Percentiles rank a stretch among this genome's conserved stretches.
phyloP scores from a whole-genome alignment of 1,140 invertebrate species.

The Conus ventricosus region DNA sequence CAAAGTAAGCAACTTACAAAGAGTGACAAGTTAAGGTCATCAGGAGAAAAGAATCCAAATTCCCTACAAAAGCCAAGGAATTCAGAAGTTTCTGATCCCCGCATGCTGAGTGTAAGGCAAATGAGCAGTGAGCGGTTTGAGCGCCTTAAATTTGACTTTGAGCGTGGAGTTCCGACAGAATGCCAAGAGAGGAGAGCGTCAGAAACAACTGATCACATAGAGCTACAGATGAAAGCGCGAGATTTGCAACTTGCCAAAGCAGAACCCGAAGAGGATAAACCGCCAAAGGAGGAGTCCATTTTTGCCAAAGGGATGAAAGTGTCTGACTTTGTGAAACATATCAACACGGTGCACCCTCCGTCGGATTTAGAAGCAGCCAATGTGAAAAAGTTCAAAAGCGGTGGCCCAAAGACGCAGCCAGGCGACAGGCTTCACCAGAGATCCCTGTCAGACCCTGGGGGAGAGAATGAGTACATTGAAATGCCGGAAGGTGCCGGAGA shows the following conservation, averaged over 20 bases:
- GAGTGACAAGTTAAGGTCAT: neutral
- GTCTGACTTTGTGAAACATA: conserved; percentile 54
- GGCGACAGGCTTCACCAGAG: neutral
- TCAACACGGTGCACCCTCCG: conserved; percentile 48
- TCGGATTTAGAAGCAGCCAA: neutral
- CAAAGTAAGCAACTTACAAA: neutral
- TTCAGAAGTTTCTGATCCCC: conserved; percentile 2
- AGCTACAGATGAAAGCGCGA: conserved; percentile 43
- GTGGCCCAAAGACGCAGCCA: neutral
- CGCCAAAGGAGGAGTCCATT: conserved; percentile 51
- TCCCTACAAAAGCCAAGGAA: conserved; percentile 3
- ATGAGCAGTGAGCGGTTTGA: conserved; percentile 52
- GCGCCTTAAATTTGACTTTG: conserved; percentile 51
- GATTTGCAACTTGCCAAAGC: conserved; percentile 32
- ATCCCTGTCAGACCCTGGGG: neutral
- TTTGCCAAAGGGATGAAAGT: conserved; percentile 52
- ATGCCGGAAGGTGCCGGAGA: conserved; percentile 30
- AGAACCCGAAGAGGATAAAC: conserved; percentile 34
- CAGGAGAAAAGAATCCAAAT: conserved; percentile 9
- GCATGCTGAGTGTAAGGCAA: conserved; percentile 34
- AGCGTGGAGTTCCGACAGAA: conserved; percentile 51
- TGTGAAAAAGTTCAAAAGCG: conserved; percentile 22
- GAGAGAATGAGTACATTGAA: conserved; percentile 39
- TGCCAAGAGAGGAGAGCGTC: conserved; percentile 26
- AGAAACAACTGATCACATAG: conserved; percentile 44